phyloP scores from a whole-genome alignment of 2,888 invertebrate species.

The Megastigmus dorsalis region DNA sequence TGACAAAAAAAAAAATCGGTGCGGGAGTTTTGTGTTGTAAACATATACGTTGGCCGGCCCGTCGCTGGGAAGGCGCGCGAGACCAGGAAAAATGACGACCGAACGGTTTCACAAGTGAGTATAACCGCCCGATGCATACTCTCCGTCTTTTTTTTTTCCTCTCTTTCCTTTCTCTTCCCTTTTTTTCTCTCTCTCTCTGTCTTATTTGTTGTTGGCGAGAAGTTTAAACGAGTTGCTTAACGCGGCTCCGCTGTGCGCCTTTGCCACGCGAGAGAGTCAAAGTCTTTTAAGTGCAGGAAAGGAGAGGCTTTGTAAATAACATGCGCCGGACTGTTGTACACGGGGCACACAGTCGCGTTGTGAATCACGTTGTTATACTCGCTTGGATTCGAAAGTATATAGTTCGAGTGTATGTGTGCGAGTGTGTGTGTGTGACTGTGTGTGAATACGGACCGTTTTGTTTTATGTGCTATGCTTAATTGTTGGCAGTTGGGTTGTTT shows the following conservation, averaged over 20 bases:
- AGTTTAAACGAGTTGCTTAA: neutral
- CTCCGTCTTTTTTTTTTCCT: conserved; percentile 13
- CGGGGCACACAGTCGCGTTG: no score
- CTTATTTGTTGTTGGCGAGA: neutral
- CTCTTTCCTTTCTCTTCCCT: conserved; percentile 3
- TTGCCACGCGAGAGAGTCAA: neutral
- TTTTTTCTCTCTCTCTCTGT: neutral
- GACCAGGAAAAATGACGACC: conserved; percentile 64
- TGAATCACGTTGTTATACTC: conserved; percentile 11
- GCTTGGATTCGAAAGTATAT: neutral
- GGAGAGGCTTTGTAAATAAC: neutral
- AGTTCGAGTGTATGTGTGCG: neutral
- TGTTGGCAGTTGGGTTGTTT: no score
- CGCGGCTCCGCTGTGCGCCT: neutral
- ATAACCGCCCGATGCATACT: conserved; percentile 22
- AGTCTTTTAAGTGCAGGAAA: neutral
- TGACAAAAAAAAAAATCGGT: neutral
- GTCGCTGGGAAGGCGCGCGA: neutral
- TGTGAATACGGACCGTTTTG: no score
- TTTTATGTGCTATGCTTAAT: no score
- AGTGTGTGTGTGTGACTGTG: neutral
- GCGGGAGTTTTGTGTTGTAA: no score
- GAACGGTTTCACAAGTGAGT: conserved; percentile 73
- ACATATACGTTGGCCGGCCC: neutral
- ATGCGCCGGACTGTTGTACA: neutral